Evolutionary conservation across 2,797 vertebrate genomes (phyloP), one percentile per base, ranked within the genome.

Genomic region (Catamblyrhynchus diadema): DNA sequence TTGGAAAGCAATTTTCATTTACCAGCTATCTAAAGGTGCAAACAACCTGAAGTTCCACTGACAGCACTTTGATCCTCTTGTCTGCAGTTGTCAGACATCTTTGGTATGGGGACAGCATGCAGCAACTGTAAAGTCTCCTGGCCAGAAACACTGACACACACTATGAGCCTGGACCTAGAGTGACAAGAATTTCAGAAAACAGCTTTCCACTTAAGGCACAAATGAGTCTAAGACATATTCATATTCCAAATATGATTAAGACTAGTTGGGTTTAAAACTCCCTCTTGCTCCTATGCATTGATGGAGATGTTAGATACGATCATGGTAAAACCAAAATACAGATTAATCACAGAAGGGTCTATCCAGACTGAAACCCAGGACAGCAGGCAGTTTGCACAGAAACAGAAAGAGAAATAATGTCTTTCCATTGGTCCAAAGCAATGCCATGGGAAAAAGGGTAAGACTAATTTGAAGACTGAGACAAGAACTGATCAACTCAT

Each of bases 1-100:
- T 4, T 86, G 86, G 69, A 88, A 56, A 96, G 60, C 57, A 92
- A 95, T 96, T 97, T 96, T 96, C 66, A 92, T 95, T 97, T 97
- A 81, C 86, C 90, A 88, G 82, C 86, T 94, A 92, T 94, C 93
- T 88, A 94, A 93, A 93, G 94, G 90, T 61, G 93, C 78, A 94
- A 89, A 95, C 87, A 94, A 81, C 72, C 70, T 93, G 39, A 33
- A 84, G 65, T 88, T 83, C 81, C 65, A 82, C 23, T 89, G 91
- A 72, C 73, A 92, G 32, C 87, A 96, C 79, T 83, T 90, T 86
- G 54, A 93, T 73, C 69, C 45, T 71, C 77, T 85, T 67, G 65
- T 61, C 32, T 50, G 51, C 57, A 93, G 77, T 7, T 44, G 47
- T 44, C 22, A 47, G 74, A 35, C 28, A 65, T 44, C 92, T 80